phyloP scores from a whole-genome alignment of 2,797 vertebrate genomes.

The Pelodytes ibericus region DNA sequence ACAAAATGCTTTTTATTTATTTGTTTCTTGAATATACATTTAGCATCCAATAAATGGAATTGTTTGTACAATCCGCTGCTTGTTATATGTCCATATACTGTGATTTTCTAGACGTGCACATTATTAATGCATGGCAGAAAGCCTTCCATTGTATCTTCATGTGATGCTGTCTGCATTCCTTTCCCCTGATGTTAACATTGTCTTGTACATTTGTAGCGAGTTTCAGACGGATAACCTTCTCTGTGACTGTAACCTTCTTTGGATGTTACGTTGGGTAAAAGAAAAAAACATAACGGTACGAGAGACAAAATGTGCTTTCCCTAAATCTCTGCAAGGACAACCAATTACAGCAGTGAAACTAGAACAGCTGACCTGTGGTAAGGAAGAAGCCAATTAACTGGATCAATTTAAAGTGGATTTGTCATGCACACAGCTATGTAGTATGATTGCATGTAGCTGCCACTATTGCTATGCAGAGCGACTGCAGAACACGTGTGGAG shows the following conservation, averaged over 20 bases:
- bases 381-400: conserved; percentile 36
- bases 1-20: too few species aligned
- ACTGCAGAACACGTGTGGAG: too few species aligned
- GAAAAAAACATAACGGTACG: conserved; percentile 84
- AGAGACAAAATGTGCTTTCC: conserved; percentile 91
- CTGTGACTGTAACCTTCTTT: conserved; percentile 93
- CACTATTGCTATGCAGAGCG: too few species aligned
- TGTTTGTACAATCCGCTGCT: too few species aligned
- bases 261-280: conserved; percentile 91
- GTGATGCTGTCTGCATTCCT: background rate
- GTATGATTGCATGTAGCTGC: too few species aligned
- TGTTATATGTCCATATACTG: too few species aligned
- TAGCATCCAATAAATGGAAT: too few species aligned
- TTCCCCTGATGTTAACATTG: background rate
- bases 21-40: too few species aligned
- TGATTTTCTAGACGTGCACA: too few species aligned
- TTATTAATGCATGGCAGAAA: background rate
- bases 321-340: conserved; percentile 88
- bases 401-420: background rate
- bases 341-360: conserved; percentile 78
- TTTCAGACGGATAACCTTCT: conserved; percentile 93
- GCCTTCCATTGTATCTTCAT: background rate
- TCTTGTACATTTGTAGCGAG: conserved; percentile 74
- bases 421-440: too few species aligned
- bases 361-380: conserved; percentile 92